phyloP scores from a whole-genome alignment of 2,888 invertebrate species.

The Cheilosia impressa region DNA sequence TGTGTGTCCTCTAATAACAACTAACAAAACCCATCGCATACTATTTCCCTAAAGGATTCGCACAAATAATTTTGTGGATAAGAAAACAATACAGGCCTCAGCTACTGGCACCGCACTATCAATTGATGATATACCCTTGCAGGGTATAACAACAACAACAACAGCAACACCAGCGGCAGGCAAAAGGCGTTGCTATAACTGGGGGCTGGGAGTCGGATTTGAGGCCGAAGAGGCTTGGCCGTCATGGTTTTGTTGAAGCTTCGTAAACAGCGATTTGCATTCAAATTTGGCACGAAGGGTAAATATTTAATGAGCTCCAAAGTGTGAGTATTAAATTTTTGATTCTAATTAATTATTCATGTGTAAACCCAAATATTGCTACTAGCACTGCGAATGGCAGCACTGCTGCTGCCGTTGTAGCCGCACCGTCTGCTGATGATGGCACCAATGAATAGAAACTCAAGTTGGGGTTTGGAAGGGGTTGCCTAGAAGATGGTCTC shows the following conservation, averaged over 20 bases:
- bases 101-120: slow-evolving; percentile 67
- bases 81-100: slow-evolving; percentile 71
- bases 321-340: slow-evolving; percentile 83
- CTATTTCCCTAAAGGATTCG: slow-evolving; percentile 68
- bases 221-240: slow-evolving; percentile 34
- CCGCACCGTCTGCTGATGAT: slow-evolving; percentile 65
- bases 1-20: slow-evolving; percentile 52
- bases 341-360: slow-evolving; percentile 83
- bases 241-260: slow-evolving; percentile 72
- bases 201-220: slow-evolving; percentile 28
- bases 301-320: slow-evolving; percentile 82
- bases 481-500: slow-evolving; percentile 66
- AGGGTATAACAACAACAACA: slow-evolving; percentile 10
- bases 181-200: slow-evolving; percentile 61
- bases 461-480: slow-evolving; percentile 1
- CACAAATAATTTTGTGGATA: slow-evolving; percentile 75
- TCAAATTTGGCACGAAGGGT: slow-evolving; percentile 82
- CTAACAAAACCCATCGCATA: slow-evolving; percentile 61
- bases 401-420: slow-evolving; percentile 21
- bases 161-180: slow-evolving; percentile 7
- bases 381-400: slow-evolving; percentile 71
- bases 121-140: slow-evolving; percentile 65
- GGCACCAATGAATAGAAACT: slow-evolving; percentile 66
- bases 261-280: slow-evolving; percentile 82
- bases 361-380: slow-evolving; percentile 79